phyloP scores from a whole-genome alignment of 2,888 invertebrate genomes.

The Spisula solida region DNA sequence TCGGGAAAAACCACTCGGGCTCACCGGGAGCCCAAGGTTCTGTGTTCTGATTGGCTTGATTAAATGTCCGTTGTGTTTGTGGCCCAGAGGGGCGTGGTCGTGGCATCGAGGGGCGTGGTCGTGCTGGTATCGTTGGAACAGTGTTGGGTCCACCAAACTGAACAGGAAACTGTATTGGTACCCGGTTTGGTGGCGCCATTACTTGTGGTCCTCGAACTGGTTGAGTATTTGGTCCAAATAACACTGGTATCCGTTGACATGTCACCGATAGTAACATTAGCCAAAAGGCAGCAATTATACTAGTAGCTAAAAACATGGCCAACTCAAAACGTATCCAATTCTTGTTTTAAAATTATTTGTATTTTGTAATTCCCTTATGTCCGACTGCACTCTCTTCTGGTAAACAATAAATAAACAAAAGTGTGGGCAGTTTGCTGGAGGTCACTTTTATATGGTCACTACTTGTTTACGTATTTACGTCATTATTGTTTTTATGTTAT shows the following conservation, averaged over 20 bases:
- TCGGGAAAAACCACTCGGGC: constrained; percentile 56
- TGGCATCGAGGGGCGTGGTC: not conserved
- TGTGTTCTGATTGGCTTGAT: constrained; percentile 20
- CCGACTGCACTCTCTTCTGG: not conserved
- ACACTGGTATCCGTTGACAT: constrained; percentile 44
- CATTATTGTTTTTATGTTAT: not conserved
- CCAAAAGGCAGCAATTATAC: not conserved
- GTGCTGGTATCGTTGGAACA: constrained; percentile 20
- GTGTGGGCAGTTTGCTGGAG: not conserved
- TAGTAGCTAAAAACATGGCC: not conserved
- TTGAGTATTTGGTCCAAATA: constrained; percentile 59
- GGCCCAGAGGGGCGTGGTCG: not conserved
- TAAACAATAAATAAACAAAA: not conserved
- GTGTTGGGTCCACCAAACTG: constrained; percentile 2
- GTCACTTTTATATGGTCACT: constrained; percentile 10
- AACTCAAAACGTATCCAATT: not conserved
- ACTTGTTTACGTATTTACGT: not conserved
- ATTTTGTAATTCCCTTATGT: not conserved
- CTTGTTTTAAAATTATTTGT: no score
- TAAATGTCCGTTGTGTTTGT: not conserved
- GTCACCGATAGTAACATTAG: not conserved
- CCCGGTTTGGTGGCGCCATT: not conserved
- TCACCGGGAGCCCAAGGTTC: constrained; percentile 64
- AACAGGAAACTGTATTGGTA: not conserved
- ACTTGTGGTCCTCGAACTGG: constrained; percentile 32